Conservation (phyloP, 2,888 invertebrate species). For the Morinoia aosen region DNA sequence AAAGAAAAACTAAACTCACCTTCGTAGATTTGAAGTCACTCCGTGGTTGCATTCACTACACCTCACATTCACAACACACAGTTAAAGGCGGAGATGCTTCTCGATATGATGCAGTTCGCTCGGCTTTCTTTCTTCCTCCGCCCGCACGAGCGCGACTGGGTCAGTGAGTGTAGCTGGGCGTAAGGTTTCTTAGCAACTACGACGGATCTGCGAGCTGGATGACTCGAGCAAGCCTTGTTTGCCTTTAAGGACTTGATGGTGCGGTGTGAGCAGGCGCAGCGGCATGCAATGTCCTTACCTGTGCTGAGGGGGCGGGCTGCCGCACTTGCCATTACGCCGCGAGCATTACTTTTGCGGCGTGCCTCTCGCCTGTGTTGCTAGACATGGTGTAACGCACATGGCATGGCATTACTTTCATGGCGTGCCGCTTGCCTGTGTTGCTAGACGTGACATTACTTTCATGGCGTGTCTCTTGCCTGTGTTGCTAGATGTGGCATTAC, state of each 20-base stretch:
- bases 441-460: neutral
- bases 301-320: neutral
- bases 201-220: neutral
- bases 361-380: too few relatives aligned
- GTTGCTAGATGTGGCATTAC: too few relatives aligned
- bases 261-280: neutral
- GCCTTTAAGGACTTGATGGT: constrained; percentile 12
- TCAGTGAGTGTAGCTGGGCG: constrained; percentile 28
- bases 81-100: neutral
- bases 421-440: neutral
- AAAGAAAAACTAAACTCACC: neutral
- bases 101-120: neutral
- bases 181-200: constrained; percentile 45
- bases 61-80: neutral
- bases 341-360: neutral
- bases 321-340: neutral
- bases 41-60: neutral
- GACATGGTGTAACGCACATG: too few relatives aligned
- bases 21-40: neutral
- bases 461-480: neutral
- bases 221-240: constrained; percentile 26
- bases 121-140: neutral
- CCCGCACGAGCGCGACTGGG: neutral
- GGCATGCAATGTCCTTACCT: constrained; percentile 7
- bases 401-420: neutral